A percentile compares a stretch with the other conserved stretches of the same genome.
phyloP scores from a whole-genome alignment of 2,797 vertebrate species.

The Smutsia gigantea region DNA sequence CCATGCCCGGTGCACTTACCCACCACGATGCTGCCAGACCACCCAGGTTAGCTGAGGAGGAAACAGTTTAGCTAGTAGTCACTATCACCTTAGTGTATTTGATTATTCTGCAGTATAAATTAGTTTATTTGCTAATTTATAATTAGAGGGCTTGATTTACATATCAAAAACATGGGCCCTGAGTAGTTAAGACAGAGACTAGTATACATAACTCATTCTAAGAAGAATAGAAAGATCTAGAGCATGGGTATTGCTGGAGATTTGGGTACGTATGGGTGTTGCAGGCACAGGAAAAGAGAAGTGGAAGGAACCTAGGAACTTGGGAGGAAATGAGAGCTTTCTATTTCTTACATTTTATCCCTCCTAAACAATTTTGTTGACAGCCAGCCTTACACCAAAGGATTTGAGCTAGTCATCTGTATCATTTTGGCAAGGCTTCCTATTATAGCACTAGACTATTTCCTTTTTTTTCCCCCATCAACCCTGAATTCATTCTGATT shows the following conservation, averaged over 20 bases:
- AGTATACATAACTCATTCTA: neutral
- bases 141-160: neutral
- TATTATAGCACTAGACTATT: neutral
- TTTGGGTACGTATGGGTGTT: neutral
- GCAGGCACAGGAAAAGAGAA: neutral
- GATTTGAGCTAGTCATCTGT: neutral
- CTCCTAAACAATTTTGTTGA: neutral
- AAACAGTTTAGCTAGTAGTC: neutral
- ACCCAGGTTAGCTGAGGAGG: neutral
- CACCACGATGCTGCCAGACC: rapidly evolving
- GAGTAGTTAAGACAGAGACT: neutral
- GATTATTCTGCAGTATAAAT: neutral
- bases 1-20: neutral
- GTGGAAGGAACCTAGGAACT: neutral
- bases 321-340: neutral
- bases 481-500: neutral
- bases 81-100: neutral
- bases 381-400: neutral
- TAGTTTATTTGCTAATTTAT: neutral
- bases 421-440: neutral
- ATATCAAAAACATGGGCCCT: neutral
- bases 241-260: neutral
- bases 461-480: neutral
- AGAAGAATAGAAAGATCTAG: neutral
- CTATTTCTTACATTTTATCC: neutral